These are phyloP conservation scores for Amazona finschi DNA, from an alignment of 2,797 vertebrate genomes.

Conservation along the genomic window DNA sequence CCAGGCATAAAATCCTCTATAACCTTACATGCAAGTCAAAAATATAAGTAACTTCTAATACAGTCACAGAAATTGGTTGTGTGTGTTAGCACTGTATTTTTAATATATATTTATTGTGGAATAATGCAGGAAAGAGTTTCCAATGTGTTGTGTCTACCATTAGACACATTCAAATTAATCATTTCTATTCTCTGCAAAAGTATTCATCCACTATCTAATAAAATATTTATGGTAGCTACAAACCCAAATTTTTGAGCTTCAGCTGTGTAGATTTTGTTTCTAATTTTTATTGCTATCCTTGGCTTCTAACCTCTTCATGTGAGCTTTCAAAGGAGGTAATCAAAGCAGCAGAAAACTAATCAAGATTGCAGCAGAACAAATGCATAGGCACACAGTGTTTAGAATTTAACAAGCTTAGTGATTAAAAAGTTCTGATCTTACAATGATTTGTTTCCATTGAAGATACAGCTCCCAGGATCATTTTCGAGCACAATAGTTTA, in stretches of 20 bases:
- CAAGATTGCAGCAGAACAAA: background rate
- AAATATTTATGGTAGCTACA: background rate
- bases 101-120: background rate
- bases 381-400: background rate
- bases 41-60: background rate
- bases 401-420: background rate
- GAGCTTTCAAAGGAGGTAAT: slow-evolving; percentile 1
- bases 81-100: background rate
- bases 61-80: background rate
- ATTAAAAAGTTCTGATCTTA: slow-evolving; percentile 10
- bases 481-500: background rate
- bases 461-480: background rate
- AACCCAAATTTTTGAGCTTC: background rate
- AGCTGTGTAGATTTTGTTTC: background rate
- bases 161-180: background rate
- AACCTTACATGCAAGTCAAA: background rate
- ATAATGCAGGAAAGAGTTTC: background rate
- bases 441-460: background rate
- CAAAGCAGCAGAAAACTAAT: slow-evolving; percentile 26
- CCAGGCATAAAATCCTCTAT: background rate
- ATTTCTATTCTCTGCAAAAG: background rate
- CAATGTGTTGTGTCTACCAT: background rate
- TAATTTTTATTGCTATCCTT: background rate
- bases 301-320: background rate
- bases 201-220: background rate